These are phyloP conservation scores for Oryzias woworae DNA, from an alignment of 2,113 vertebrate genomes.

Conservation along the genomic window DNA sequence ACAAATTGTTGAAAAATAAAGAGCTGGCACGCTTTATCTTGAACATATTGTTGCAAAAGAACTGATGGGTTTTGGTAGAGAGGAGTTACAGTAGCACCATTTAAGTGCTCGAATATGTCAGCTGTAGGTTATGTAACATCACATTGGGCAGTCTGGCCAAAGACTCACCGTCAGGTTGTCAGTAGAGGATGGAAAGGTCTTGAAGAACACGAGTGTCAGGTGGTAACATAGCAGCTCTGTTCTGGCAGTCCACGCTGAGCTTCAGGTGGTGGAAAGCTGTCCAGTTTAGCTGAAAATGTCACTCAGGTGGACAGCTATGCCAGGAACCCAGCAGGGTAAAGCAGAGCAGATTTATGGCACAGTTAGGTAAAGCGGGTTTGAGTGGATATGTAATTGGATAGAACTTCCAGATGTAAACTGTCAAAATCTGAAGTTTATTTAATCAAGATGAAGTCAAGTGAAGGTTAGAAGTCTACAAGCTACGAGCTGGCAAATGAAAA, in stretches of 20 bases:
- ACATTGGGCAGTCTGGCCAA: constrained; percentile 17
- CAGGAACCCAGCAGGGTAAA: background rate
- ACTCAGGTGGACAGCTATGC: constrained; percentile 10
- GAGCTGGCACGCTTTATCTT: background rate
- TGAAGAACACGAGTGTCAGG: constrained; percentile 17
- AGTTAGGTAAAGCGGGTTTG: no score
- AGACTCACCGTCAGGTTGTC: constrained; percentile 35
- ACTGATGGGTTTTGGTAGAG: constrained; percentile 20
- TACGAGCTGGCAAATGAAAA: no score
- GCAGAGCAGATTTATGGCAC: no score
- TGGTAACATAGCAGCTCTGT: constrained; percentile 21
- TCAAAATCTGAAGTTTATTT: no score
- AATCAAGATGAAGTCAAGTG: no score
- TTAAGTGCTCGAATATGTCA: constrained; percentile 21
- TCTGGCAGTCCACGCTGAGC: constrained; percentile 18
- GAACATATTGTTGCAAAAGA: constrained; percentile 4
- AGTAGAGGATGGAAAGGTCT: constrained; percentile 29
- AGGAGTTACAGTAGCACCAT: constrained; percentile 4
- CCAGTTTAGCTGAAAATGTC: constrained; percentile 31
- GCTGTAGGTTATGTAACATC: constrained; percentile 35
- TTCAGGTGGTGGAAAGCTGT: constrained; percentile 18
- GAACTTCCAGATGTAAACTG: no score
- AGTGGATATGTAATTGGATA: no score
- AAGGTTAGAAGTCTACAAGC: no score
- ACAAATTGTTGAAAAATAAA: constrained; percentile 5